Percentiles rank a stretch among this genome's conserved stretches.
phyloP scores from a whole-genome alignment of 1,140 invertebrate genomes.

The Microplitis mediator region DNA sequence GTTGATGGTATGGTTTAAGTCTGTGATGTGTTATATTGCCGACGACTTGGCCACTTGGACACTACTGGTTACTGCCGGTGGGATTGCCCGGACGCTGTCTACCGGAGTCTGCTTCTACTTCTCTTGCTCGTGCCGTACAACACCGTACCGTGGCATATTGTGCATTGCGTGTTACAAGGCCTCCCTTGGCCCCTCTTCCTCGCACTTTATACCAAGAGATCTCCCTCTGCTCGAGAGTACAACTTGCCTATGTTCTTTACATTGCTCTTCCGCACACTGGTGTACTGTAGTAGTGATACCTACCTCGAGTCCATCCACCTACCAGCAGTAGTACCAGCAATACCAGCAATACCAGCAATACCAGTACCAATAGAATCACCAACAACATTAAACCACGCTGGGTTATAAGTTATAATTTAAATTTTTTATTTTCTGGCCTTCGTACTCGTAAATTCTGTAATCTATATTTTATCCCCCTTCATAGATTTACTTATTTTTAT shows the following conservation, averaged over 20 bases:
- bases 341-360: neutral
- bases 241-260: neutral
- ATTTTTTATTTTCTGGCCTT: too few species aligned
- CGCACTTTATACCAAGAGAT: neutral
- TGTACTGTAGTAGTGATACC: neutral
- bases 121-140: conserved; percentile 30
- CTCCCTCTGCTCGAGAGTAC: neutral
- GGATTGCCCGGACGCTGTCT: conserved; percentile 27
- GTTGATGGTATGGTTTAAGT: neutral
- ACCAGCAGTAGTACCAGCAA: neutral
- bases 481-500: too few species aligned
- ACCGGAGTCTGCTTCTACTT: conserved; percentile 33
- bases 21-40: neutral
- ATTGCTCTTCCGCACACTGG: neutral
- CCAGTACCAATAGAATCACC: neutral
- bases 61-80: conserved; percentile 34
- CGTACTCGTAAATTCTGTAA: too few species aligned
- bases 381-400: too few species aligned
- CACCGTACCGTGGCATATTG: conserved; percentile 20
- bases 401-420: too few species aligned
- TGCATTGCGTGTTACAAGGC: conserved; percentile 16
- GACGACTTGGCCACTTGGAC: conserved; percentile 31
- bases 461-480: too few species aligned
- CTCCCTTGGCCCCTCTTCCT: conserved; percentile 19
- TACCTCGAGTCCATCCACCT: conserved; percentile 22